These are phyloP conservation scores for Mastacembelus armatus DNA, from an alignment of 2,797 vertebrate species.

Conservation along the genomic window DNA sequence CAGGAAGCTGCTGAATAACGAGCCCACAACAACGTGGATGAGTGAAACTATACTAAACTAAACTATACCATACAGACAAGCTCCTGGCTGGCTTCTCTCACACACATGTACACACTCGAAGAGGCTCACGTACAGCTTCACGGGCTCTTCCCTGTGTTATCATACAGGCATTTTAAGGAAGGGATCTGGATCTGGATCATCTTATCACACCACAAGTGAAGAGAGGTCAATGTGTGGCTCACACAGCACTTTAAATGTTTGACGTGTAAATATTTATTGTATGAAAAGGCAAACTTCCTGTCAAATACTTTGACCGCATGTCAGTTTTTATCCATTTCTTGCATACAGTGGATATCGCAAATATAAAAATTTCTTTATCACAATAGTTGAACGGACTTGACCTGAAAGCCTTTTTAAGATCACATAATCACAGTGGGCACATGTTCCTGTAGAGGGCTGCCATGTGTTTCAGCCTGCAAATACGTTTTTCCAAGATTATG, in stretches of 20 bases:
- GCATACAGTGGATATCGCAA: not conserved
- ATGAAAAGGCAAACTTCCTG: conserved; percentile 13
- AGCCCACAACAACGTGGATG: no score
- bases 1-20: no score
- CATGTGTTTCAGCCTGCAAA: not conserved
- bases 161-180: no score
- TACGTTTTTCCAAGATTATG: not conserved
- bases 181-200: no score
- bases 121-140: conserved; percentile 8
- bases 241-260: no score
- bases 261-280: not conserved
- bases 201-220: no score
- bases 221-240: no score
- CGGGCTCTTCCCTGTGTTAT: no score
- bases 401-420: not conserved
- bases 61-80: no score
- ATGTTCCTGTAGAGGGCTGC: not conserved
- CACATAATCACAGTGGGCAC: not conserved
- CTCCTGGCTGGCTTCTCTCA: not conserved
- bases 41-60: no score
- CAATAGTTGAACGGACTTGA: not conserved
- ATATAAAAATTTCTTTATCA: not conserved
- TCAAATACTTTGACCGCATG: conserved; percentile 17
- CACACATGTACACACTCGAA: not conserved
- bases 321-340: not conserved